Evolutionary conservation across 2,888 invertebrate genomes (phyloP), one percentile per base, ranked within the genome.

Genomic region (Erpobdella octoculata): DNA sequence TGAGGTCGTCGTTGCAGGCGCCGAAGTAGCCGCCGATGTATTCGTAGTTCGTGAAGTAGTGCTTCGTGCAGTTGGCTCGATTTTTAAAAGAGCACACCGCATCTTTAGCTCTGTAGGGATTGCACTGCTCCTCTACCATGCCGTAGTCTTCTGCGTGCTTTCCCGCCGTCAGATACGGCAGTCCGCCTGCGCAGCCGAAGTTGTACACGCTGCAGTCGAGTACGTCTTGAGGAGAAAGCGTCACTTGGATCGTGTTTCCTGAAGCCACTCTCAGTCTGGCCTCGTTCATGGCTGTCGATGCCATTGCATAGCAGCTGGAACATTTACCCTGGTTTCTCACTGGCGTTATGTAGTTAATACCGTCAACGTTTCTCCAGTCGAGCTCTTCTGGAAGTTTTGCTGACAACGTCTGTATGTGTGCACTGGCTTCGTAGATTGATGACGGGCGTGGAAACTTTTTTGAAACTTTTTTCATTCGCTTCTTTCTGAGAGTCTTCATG

Each of bases 231-330:
- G n/a, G 81, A 0, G 85, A 84, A 71, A 85, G 82, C 5, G 81
- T 78, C 0, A 80, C 79, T 58, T 78, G 76, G 41, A 78, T 65
- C 0, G 81, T 81, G 76, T 84, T 84, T 77, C 84, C 84, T n/a
- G 83, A 84, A 74, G 79, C 76, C 15, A 85, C 79, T 37, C 84
- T 78, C 5, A 84, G 75, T 8, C 85, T 77, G 1, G 85, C 81
- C 76, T 86, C 86, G 65, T 84, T 78, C 82, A 85, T 84, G 0
- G 80, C 85, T 80, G 84, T 79, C 12, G 85, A 81, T 0, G 85
- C 81, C 78, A 86, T 86, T 2, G 85, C 83, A 76, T 85, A 86
- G 75, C 86, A 86, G 74, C 85, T 85, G 0, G 85, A 85, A 79
- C 86, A 86, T 1, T 84, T 79, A 81, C 80, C 80, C 77, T 83